Evolutionary conservation across 2,888 invertebrate genomes (phyloP).

Genomic region (Tridacna gigas): DNA sequence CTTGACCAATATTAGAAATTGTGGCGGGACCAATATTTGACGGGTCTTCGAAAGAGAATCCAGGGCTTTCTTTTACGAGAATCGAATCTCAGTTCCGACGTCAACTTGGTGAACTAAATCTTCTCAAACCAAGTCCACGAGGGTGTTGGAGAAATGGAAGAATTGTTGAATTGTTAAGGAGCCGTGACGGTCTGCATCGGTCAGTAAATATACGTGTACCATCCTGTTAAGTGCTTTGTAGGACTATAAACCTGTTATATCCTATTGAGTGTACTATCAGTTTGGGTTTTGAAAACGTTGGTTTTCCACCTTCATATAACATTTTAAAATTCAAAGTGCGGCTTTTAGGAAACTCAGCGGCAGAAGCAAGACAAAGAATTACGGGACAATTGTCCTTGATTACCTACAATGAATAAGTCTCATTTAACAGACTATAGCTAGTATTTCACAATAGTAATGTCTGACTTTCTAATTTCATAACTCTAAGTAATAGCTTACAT

Average conservation of each 20-base stretch:
- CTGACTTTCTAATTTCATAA: too few species aligned
- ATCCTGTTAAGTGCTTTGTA: constrained; percentile 10
- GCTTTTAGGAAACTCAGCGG: neutral
- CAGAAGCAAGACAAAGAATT: neutral
- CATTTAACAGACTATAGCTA: too few species aligned
- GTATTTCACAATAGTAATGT: too few species aligned
- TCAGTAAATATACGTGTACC: constrained; percentile 26
- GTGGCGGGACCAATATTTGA: constrained; percentile 41
- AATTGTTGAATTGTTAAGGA: constrained; percentile 6
- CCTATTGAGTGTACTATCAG: neutral
- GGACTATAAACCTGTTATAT: constrained; percentile 17
- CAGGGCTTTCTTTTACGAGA: constrained; percentile 18
- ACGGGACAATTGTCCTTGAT: too few species aligned
- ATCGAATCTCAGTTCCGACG: constrained; percentile 21
- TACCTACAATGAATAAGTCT: too few species aligned
- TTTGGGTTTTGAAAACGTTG: neutral
- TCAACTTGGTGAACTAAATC: constrained; percentile 38
- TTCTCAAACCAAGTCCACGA: constrained; percentile 19
- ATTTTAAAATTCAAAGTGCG: neutral
- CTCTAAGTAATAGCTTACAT: too few species aligned
- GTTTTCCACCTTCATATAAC: neutral
- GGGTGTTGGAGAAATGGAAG: constrained; percentile 27
- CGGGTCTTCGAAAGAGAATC: constrained; percentile 29
- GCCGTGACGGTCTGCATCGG: constrained; percentile 34
- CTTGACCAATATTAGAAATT: constrained; percentile 25